phyloP scores from a whole-genome alignment of 2,113 vertebrate species.

The Crocuta crocuta region DNA sequence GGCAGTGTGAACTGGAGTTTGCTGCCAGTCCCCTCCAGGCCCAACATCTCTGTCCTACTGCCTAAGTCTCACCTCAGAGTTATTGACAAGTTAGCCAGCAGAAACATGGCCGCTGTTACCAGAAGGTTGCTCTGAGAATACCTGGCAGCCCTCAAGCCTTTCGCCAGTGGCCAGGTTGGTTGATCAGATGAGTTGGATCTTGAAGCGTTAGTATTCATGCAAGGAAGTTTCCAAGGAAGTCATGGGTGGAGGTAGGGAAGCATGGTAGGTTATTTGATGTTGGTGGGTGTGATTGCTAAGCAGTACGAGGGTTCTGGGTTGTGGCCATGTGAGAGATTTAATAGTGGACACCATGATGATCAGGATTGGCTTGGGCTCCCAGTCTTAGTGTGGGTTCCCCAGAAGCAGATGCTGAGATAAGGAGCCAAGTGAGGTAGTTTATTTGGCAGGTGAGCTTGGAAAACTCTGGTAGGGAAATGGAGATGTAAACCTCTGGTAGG shows the following conservation, averaged over 20 bases:
- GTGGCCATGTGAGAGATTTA: not conserved
- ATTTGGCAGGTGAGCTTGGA: not conserved
- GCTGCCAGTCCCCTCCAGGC: not conserved
- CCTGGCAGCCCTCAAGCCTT: not conserved
- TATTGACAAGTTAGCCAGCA: not conserved
- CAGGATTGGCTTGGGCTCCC: not conserved
- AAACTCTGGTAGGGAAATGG: not conserved
- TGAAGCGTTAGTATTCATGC: not conserved
- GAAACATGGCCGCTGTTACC: not conserved
- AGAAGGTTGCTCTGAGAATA: not conserved
- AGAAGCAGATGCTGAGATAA: not conserved
- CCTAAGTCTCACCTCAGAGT: not conserved
- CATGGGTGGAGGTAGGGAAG: not conserved
- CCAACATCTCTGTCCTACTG: not conserved
- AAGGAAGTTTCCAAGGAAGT: not conserved
- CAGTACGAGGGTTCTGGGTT: not conserved
- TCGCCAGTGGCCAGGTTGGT: not conserved
- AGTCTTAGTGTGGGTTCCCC: not conserved
- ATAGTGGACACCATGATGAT: not conserved
- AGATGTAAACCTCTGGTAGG: not conserved
- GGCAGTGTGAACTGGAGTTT: not conserved
- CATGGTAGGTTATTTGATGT: accelerated
- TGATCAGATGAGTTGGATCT: not conserved
- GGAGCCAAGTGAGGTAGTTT: not conserved
- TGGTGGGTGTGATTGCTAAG: not conserved